Base-by-base conservation (phyloP, 2,113 vertebrate genomes). In the Chaetura pelagica region DNA sequence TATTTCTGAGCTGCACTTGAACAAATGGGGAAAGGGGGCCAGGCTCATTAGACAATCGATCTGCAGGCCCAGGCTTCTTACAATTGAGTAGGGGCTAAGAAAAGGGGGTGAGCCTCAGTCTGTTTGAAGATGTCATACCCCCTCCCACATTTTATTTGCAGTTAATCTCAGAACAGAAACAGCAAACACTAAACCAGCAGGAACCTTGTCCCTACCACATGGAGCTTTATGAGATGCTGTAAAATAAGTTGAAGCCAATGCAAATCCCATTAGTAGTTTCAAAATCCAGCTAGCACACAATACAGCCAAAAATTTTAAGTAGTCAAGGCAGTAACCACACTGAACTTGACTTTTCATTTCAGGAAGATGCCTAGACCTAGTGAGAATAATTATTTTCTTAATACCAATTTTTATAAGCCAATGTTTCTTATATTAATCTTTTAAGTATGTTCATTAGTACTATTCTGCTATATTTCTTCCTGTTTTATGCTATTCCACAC, bases 231-330 rank as follows among this genome's bases (percentile, higher is more conserved):
- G 76, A 96, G 74, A 40, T 80, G 19, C n/a, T 92, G 57, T 26
- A 74, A 82, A 44, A 71, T 6, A 61, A 16, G 77, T 93, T 64
- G 87, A 96, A 94, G 82, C 26, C 54, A 95, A 79, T 66, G 62
- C 55, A 97, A 94, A 95, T 91, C 29, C 46, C 54, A 55, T 92
- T 63, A 90, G 72, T 22, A 86, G 40, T 89, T 89, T 88, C 78
- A 81, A 96, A 89, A 40, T 40, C 79, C 61, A 51, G 54, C 52
- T 40, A 76, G 30, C 2, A 3, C 58, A 63, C 8, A 42, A 22
- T 12, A 46, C 3, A 91, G 34, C 38, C 48, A 67, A 61, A 76
- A 59, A 48, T 57, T 44, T 40, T 84, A 63, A 44, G 15, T 18
- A 80, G 19, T 58, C 24, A 48, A 88, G 26, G 40, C 34, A 78